Conservation (phyloP, 37 sponge, comb jelly and placozoan species). For the Crambe crambe region DNA sequence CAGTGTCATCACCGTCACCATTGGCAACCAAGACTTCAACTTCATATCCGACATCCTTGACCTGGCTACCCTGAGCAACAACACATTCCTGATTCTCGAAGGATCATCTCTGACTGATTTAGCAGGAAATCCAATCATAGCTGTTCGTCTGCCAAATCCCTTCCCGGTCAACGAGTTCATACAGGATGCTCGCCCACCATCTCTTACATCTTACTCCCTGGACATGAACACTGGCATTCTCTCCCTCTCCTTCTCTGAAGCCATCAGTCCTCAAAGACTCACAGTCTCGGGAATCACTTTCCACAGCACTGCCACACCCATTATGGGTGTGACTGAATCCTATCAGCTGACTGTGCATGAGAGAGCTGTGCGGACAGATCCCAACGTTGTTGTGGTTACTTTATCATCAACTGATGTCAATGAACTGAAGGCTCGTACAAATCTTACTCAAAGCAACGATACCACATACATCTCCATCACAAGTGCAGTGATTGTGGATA, state of each 20-base stretch:
- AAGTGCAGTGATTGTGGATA: constrained; percentile 41
- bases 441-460: constrained; percentile 51
- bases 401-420: constrained; percentile 59
- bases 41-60: constrained; percentile 36
- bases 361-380: constrained; percentile 6
- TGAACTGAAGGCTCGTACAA: constrained; percentile 50
- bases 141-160: constrained; percentile 57
- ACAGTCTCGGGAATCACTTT: constrained; percentile 60
- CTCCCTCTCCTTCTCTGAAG: constrained; percentile 77
- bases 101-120: constrained; percentile 60
- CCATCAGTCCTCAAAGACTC: constrained; percentile 53
- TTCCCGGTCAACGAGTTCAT: constrained; percentile 69
- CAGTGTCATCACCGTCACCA: constrained; percentile 29
- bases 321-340: constrained; percentile 1
- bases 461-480: constrained; percentile 67
- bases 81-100: constrained; percentile 65
- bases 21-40: constrained; percentile 66
- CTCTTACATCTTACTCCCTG: constrained; percentile 46
- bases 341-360: constrained; percentile 33
- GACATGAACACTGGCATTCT: constrained; percentile 72
- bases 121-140: constrained; percentile 61
- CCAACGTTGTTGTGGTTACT: constrained; percentile 38
- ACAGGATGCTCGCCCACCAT: constrained; percentile 61
- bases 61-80: constrained; percentile 53
- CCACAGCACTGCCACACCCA: constrained; percentile 38